Evolutionary conservation across 2,888 invertebrate genomes (phyloP), one percentile per base, ranked within the genome.

Genomic region (Pemphredon lugubris): DNA sequence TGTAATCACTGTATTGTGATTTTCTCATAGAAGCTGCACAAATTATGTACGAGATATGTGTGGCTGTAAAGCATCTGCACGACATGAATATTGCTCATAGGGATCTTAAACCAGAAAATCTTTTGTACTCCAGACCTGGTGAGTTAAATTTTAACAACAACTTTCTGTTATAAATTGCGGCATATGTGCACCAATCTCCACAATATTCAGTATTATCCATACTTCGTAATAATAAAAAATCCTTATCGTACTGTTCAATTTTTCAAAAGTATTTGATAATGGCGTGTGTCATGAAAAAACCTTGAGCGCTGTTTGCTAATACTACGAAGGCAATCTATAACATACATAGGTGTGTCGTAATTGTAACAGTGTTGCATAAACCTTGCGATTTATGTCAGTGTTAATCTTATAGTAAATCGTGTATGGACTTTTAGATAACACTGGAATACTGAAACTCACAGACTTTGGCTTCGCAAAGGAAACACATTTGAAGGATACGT

Each of bases 381-480:
- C 30, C 1, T 30, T 30, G 30, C 30, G 7, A 30, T 30, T 30
- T 2, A 9, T 30, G 30, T 30, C 1, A 2, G 6, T 30, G 7
- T 30, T 1, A 9, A 34, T 34, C 11, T 34, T 5, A 34, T 30
- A 26, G n/a, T 40, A 32, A 14, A 32, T 16, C 18, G 23, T 40
- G 42, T 2, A 30, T 32, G 5, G 13, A 47, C 74, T 86, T 85
- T 50, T 77, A 91, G 91, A 90, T 77, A 92, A 92, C 13, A 92
- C 93, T 86, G 98, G 96, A n/a, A 92, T 95, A 66, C 92, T 99
- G 71, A 99, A 99, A 90, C 91, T 99, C 84, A 99, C 99, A 0
- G 99, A 99, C 91, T 99, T 99, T 90, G 99, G 99, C 6, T 99
- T 99, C 91, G 99, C 99, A 11, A 99, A 99, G 90, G 97, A 98